phyloP scores from a whole-genome alignment of 2,888 invertebrate genomes.

The Idaea aversata region DNA sequence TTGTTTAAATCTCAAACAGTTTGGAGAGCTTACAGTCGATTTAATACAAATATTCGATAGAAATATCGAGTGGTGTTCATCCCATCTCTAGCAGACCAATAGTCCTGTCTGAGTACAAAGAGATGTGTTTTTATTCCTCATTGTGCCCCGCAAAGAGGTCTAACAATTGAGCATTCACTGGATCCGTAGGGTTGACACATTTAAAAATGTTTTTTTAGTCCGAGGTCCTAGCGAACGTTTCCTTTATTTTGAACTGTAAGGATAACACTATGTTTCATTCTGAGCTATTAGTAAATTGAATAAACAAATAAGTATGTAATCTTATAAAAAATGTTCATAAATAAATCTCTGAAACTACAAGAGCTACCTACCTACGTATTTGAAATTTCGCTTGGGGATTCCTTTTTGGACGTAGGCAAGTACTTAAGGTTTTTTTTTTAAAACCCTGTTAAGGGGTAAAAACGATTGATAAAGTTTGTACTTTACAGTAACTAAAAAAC shows the following conservation, averaged over 20 bases:
- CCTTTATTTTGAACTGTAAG: background rate
- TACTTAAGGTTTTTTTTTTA: too few relatives aligned
- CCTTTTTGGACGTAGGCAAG: too few relatives aligned
- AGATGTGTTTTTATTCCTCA: constrained; percentile 69
- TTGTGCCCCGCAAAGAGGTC: constrained; percentile 61
- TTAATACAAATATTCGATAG: background rate
- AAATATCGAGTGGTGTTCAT: constrained; percentile 11
- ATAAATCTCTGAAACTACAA: too few relatives aligned
- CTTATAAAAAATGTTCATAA: too few relatives aligned
- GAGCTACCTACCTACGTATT: too few relatives aligned
- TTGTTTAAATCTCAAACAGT: background rate
- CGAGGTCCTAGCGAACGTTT: background rate
- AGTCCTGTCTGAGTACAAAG: constrained; percentile 51
- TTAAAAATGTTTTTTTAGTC: background rate
- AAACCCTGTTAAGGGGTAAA: too few relatives aligned
- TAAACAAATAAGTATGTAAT: too few relatives aligned
- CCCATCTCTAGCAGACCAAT: constrained; percentile 31
- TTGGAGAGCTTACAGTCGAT: background rate
- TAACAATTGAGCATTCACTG: constrained; percentile 59
- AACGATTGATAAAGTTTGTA: too few relatives aligned
- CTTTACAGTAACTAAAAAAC: too few relatives aligned
- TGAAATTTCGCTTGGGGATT: too few relatives aligned
- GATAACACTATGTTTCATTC: background rate
- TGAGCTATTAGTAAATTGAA: too few relatives aligned
- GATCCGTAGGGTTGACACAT: constrained; percentile 45